phyloP scores from a whole-genome alignment of 1,140 invertebrate genomes.

The Pentalonia nigronervosa region DNA sequence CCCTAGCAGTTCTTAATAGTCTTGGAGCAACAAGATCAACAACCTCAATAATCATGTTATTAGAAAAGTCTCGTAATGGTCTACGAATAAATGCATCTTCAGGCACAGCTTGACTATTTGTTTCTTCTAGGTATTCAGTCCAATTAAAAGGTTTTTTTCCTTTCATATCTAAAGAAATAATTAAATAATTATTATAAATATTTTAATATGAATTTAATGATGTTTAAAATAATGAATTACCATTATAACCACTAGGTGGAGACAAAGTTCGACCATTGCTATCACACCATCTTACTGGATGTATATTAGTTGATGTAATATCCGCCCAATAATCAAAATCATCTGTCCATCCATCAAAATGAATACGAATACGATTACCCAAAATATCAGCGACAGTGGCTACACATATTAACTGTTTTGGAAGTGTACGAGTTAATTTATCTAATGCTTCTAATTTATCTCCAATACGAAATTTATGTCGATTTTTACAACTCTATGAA shows the following conservation, averaged over 20 bases:
- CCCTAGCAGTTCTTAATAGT: constrained; percentile 85
- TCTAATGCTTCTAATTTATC: constrained; percentile 97
- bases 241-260: constrained; percentile 80
- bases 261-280: constrained; percentile 81
- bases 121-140: constrained; percentile 83
- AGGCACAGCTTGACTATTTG: constrained; percentile 79
- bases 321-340: constrained; percentile 95
- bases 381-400: constrained; percentile 85
- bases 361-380: constrained; percentile 85
- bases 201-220: background rate
- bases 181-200: background rate
- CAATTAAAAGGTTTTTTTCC: constrained; percentile 77
- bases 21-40: constrained; percentile 85
- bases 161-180: constrained; percentile 71
- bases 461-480: constrained; percentile 74
- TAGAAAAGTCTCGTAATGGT: constrained; percentile 75
- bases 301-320: constrained; percentile 87
- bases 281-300: constrained; percentile 92
- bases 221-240: background rate
- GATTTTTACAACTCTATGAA: background rate
- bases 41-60: constrained; percentile 79
- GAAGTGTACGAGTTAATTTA: constrained; percentile 81
- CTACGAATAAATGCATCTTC: constrained; percentile 81
- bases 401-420: constrained; percentile 73
- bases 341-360: constrained; percentile 95